Conservation (phyloP, 2,797 vertebrate species). For the Enteromius thamalakanensis region DNA sequence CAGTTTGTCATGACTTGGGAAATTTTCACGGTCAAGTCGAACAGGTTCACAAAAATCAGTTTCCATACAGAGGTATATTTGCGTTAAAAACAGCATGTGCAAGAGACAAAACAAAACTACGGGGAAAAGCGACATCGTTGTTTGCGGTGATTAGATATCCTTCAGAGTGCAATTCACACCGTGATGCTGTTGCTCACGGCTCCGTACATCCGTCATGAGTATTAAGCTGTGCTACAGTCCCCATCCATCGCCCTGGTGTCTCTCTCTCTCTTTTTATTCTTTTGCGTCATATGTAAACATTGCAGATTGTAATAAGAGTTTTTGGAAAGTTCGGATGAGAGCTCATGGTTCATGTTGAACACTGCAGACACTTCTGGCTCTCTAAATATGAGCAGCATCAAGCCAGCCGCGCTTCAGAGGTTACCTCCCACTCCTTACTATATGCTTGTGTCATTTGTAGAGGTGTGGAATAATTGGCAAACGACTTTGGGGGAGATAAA, state of each 20-base stretch:
- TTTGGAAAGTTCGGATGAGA: conserved; percentile 71
- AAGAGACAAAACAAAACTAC: conserved; percentile 60
- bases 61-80: conserved; percentile 69
- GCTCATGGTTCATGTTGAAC: conserved; percentile 65
- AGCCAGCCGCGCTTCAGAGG: conserved; percentile 45
- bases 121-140: conserved; percentile 70
- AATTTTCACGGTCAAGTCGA: conserved; percentile 77
- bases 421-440: conserved; percentile 40
- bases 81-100: conserved; percentile 62
- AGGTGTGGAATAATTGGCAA: background rate
- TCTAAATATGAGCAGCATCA: conserved; percentile 61
- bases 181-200: conserved; percentile 30
- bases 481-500: background rate
- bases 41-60: conserved; percentile 85
- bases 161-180: conserved; percentile 33
- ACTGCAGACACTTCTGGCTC: conserved; percentile 64
- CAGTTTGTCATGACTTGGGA: conserved; percentile 65
- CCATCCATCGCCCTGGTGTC: conserved; percentile 69
- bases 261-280: conserved; percentile 74
- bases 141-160: conserved; percentile 32
- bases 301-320: conserved; percentile 67
- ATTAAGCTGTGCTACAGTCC: conserved; percentile 63
- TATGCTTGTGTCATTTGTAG: background rate
- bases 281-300: conserved; percentile 80
- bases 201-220: conserved; percentile 61